Percentiles rank a stretch among this genome's conserved stretches.
These are phyloP conservation scores for Aplysina aerophoba DNA, from an alignment of 37 sponge, comb jelly and placozoan species.

Conservation along the genomic window DNA sequence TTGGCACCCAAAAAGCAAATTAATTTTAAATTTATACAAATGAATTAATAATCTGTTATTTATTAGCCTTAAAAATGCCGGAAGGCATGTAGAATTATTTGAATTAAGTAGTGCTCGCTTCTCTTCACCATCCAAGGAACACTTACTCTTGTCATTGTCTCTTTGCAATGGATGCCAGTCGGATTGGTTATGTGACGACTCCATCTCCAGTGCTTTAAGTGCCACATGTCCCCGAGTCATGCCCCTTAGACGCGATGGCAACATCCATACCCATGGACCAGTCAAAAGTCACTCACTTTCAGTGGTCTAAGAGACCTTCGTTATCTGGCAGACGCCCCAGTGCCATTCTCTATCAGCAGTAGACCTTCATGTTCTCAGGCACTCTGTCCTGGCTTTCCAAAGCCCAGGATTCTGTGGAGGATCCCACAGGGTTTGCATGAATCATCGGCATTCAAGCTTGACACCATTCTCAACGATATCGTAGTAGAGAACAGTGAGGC, in stretches of 20 bases:
- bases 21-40: no score
- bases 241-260: background rate
- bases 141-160: background rate
- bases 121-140: no score
- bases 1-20: no score
- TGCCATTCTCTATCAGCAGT: background rate
- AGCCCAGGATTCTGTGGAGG: background rate
- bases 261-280: background rate
- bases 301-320: background rate
- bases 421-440: background rate
- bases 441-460: background rate
- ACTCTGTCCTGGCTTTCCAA: background rate
- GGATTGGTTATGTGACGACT: background rate
- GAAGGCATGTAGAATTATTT: no score
- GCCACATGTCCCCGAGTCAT: background rate
- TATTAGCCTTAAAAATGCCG: no score
- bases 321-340: background rate
- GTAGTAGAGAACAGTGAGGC: background rate
- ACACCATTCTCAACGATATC: background rate
- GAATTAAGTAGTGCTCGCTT: no score
- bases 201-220: background rate
- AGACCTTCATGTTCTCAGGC: background rate
- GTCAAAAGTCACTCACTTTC: background rate
- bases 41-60: no score
- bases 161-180: background rate